Base-by-base conservation (phyloP, 2,888 invertebrate species). In the Exocentrus adspersus region DNA sequence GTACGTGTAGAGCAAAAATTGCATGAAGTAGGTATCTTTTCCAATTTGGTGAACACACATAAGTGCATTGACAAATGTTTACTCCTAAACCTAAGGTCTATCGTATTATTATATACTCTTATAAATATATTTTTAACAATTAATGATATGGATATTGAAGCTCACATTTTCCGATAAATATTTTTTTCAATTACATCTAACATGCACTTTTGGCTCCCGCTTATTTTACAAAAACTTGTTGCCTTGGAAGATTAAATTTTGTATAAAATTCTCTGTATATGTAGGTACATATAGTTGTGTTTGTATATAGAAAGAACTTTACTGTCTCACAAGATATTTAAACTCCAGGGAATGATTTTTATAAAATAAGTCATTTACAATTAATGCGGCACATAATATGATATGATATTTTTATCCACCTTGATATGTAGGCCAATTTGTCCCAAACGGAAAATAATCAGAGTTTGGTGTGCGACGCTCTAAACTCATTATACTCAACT, bases 331-430 rank as follows among this genome's bases (percentile, higher is more conserved):
- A 70, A 73, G 72, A 71, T 61, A 54, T 54, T 61, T 37, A 60
- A 58, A 64, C 51, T 53, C 50, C 43, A 42, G 50, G 48, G 20
- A 64, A 48, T 21, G 52, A 60, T 67, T 58, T 61, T 41, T 50
- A 52, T 48, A 50, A 24, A 58, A 64, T 62, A 60, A 42, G 59
- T 50, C 57, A n/a, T 58, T 65, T 68, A 63, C 74, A 78, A 77
- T 79, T 78, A 79, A 71, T 79, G 79, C 80, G 80, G 80, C 80
- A 80, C 80, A 70, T 74, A n/a, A n/a, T n/a, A 72, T 77, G 77
- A 78, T 78, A 77, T 78, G 75, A 71, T 69, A 72, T 64, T 28
- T 70, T 58, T 66, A 73, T 77, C 79, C 78, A 79, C 79, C 78
- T 54, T 65, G 79, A 79, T 80, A 79, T 79, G 79, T 79, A 79